A percentile compares a stretch with the other conserved stretches of the same genome.
Conservation (phyloP, 37 sponge, comb jelly and placozoan species). For the Cliona cf. orientalis region DNA sequence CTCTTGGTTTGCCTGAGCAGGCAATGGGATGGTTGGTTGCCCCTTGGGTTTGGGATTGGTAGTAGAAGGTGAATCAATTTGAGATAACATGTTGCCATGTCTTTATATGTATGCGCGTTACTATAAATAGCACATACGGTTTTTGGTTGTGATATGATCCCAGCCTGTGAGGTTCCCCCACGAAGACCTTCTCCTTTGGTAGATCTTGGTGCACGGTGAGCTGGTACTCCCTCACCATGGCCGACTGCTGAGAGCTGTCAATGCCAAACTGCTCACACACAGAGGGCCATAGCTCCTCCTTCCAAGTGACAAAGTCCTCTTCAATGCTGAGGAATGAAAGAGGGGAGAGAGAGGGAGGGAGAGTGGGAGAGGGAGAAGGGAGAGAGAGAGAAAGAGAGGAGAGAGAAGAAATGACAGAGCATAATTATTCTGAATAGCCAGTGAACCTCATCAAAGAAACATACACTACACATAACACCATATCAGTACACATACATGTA, state of each 20-base stretch:
- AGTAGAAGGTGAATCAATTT: too few species aligned
- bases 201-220: slow-evolving; percentile 62
- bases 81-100: too few species aligned
- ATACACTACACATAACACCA: slow-evolving; percentile 1
- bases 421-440: too few species aligned
- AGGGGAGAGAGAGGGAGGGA: too few species aligned
- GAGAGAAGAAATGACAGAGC: too few species aligned
- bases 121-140: slow-evolving; percentile 80
- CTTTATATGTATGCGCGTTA: too few species aligned
- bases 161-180: slow-evolving; percentile 85
- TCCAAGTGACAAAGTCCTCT: slow-evolving; percentile 98
- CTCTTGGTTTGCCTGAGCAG: too few species aligned
- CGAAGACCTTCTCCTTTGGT: slow-evolving; percentile 63
- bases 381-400: too few species aligned
- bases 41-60: too few species aligned
- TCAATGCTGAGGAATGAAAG: slow-evolving; percentile 91
- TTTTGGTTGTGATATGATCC: slow-evolving; percentile 82
- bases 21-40: too few species aligned
- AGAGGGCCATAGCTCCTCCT: slow-evolving; percentile 84
- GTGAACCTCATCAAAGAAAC: background rate
- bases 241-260: slow-evolving; percentile 36
- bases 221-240: slow-evolving; percentile 67
- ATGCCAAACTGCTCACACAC: slow-evolving; percentile 81
- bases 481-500: too few species aligned
- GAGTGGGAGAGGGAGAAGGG: too few species aligned